Base-by-base conservation (phyloP, 2,888 invertebrate genomes). In the Aleiodes testaceus region DNA sequence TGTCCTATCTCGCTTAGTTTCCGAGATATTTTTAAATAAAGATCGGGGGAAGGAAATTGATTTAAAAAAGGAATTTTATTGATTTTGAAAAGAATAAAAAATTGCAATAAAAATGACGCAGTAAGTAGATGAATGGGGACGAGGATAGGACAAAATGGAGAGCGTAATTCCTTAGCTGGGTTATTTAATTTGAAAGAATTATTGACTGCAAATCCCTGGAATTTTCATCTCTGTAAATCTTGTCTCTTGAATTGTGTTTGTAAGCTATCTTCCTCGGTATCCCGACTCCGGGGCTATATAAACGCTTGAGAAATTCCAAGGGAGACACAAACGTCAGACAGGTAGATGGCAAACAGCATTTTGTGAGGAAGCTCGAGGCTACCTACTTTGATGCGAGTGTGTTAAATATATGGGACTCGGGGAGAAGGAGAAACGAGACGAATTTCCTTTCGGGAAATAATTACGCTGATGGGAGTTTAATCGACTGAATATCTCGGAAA, bases 341-440 rank as follows among this genome's bases (percentile, higher is more conserved):
- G 81, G 79, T 80, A 79, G 78, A 83, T 74, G 79, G 80, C 78
- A 80, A 81, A 79, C 80, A 81, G 78, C 73, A 78, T 7, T 78
- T 80, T 78, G 75, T 76, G 77, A 78, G 20, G 75, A 70, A 79
- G 74, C 75, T 74, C 66, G 78, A 79, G 79, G 79, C 79, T 79
- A 76, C 78, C 78, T 76, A 78, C 55, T 52, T 36, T 16, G 30
- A 36, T 55, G 12, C 14, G 36, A 59, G 2, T 59, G 5, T 50
- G 36, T n/a, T 36, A 36, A 16, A 36, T 14, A 55, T 55, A 55
- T 55, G 55, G 14, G 36, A 55, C 14, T 36, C 9, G 36, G 36
- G 9, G 36, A 36, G 11, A 36, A 36, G 9, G 5, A 26, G 26
- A 26, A 26, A 3, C 26, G 26, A 36, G 36, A 36, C 36, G 11